These are phyloP conservation scores for Holothuria scabra DNA, from an alignment of 53 echinoderm and acorn worm species.

Conservation along the genomic window DNA sequence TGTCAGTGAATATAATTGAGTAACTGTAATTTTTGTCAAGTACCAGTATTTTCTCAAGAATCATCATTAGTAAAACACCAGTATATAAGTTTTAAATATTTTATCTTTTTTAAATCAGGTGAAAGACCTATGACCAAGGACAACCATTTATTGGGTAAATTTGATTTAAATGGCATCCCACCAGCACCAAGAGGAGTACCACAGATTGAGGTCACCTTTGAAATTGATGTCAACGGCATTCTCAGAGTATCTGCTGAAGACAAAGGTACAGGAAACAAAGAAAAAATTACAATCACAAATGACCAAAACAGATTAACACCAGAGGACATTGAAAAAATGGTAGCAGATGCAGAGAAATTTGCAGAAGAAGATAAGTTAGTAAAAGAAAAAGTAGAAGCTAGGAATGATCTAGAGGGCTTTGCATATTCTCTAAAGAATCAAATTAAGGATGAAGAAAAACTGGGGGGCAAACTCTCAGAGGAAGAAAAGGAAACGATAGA, in stretches of 20 bases:
- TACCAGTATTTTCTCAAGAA: no score
- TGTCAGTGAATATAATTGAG: no score
- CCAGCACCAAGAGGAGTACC: conserved; percentile 98
- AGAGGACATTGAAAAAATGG: conserved; percentile 98
- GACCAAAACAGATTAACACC: conserved; percentile 98
- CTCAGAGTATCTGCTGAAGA: conserved; percentile 94
- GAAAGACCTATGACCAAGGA: conserved; percentile 98
- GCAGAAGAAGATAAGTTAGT: conserved; percentile 89
- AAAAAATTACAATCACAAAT: conserved; percentile 98
- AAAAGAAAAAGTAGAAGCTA: conserved; percentile 88
- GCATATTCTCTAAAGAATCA: conserved; percentile 97
- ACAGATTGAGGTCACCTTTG: conserved; percentile 96
- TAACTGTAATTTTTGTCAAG: no score
- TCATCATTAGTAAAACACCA: no score
- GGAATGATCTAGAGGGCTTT: conserved; percentile 95
- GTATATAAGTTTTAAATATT: no score
- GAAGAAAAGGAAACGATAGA: conserved; percentile 87
- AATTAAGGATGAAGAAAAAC: conserved; percentile 91
- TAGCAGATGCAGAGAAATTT: conserved; percentile 87
- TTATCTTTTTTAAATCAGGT: conserved; percentile 65
- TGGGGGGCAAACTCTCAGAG: conserved; percentile 89
- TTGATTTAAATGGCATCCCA: conserved; percentile 95
- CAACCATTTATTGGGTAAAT: conserved; percentile 97
- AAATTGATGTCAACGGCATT: conserved; percentile 98
- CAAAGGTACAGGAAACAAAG: conserved; percentile 99